Conservation (phyloP, 2,797 vertebrate species). For the Moxostoma hubbsi region DNA sequence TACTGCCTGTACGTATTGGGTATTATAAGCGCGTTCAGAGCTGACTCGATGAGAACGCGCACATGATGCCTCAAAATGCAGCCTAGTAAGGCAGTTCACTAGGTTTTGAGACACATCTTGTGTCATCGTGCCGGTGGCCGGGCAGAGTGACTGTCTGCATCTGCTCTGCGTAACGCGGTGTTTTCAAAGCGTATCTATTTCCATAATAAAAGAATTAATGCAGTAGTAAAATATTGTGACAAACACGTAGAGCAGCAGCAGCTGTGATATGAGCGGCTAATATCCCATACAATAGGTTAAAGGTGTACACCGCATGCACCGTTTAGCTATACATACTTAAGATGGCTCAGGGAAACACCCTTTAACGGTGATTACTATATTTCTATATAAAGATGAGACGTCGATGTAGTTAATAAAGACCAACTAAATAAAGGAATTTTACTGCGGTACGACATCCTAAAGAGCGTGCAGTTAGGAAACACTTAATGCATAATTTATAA, state of each 20-base stretch:
- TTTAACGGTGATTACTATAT: conserved; percentile 18
- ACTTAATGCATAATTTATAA: conserved; percentile 9
- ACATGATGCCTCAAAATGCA: not conserved
- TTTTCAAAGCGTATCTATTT: conserved; percentile 36
- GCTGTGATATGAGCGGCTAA: conserved; percentile 39
- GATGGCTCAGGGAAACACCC: conserved; percentile 43
- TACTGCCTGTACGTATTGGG: not conserved
- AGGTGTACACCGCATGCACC: conserved; percentile 49
- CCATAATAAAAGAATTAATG: conserved; percentile 56
- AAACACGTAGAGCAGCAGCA: conserved; percentile 56
- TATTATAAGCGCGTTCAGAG: not conserved
- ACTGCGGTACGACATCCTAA: too few species aligned
- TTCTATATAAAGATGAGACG: not conserved
- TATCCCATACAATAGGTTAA: conserved; percentile 57
- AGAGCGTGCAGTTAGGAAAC: conserved; percentile 6
- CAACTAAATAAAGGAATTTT: not conserved
- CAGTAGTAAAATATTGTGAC: conserved; percentile 20
- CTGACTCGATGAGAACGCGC: not conserved
- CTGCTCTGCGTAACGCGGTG: conserved; percentile 40
- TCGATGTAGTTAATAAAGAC: not conserved
- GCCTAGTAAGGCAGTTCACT: not conserved
- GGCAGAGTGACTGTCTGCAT: not conserved
- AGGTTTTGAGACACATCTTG: conserved; percentile 48
- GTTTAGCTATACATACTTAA: conserved; percentile 38
- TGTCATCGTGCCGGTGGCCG: conserved; percentile 30